These are phyloP conservation scores for Disparrhopalites patrizii DNA, from an alignment of 2,888 invertebrate genomes.

Conservation along the genomic window DNA sequence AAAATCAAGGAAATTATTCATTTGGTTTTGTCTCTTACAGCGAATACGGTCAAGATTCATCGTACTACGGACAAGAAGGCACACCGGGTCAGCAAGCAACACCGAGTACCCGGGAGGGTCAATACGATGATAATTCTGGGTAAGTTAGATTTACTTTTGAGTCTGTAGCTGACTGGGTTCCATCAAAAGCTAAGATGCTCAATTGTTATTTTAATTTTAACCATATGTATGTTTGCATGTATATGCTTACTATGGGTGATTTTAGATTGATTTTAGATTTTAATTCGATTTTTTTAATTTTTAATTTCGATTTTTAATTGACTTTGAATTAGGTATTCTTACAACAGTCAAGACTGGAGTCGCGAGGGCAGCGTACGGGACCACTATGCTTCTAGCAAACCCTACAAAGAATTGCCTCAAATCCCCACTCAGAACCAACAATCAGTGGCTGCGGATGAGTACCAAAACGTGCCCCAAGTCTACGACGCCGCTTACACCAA, in stretches of 20 bases:
- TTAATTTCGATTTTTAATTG: background rate
- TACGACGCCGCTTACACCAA: background rate
- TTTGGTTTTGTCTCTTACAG: slow-evolving; percentile 24
- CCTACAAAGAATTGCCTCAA: slow-evolving; percentile 22
- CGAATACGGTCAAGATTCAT: slow-evolving; percentile 42
- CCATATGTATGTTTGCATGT: no score
- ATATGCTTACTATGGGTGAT: background rate
- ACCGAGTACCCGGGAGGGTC: slow-evolving; percentile 28
- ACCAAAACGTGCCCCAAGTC: background rate
- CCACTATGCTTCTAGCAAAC: slow-evolving; percentile 21
- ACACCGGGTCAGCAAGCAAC: slow-evolving; percentile 20
- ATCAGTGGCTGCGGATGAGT: background rate
- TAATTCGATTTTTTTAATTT: slow-evolving; percentile 5
- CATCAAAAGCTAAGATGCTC: no score
- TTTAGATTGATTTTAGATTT: background rate
- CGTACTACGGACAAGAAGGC: slow-evolving; percentile 38
- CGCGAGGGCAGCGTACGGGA: slow-evolving; percentile 21
- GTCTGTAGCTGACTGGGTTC: no score
- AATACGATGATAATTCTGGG: slow-evolving; percentile 40
- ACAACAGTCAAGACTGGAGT: slow-evolving; percentile 25
- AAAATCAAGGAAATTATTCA: no score
- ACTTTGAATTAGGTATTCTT: slow-evolving; percentile 13
- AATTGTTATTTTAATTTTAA: no score
- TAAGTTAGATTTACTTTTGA: slow-evolving; percentile 11
- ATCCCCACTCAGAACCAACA: background rate